Base-by-base conservation (phyloP, 2,113 vertebrate genomes). In the Etia nguti region DNA sequence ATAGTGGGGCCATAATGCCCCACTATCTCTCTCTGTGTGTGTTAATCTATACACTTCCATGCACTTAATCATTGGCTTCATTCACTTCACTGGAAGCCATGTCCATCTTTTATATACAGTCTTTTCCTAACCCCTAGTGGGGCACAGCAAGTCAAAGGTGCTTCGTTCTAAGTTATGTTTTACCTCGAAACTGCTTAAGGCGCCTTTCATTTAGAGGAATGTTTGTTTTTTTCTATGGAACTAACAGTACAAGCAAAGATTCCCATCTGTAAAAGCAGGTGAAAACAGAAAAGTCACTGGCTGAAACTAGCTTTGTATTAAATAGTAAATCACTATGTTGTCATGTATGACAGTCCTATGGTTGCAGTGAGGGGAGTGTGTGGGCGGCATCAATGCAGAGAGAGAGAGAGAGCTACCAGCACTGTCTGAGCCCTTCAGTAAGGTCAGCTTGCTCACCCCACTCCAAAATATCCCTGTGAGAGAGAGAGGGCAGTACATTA, bases 381-480 rank as follows among this genome's bases (percentile, higher is more conserved):
- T 29, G 60, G 46, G 34, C 3, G 41, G 22, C 43, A 82, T 62
- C 18, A 36, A 22, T 81, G 15, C 68, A n/a, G 10, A 55, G 5
- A 48, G 54, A 60, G 41, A 83, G 70, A 38, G 50, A 22, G 87
- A 54, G 75, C 81, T 90, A 82, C 88, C 83, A 85, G 56, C 13
- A 4, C 10, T 2, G 41, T 79, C 85, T 34, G 80, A 92, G 89
- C 92, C 91, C 90, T 91, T 91, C 87, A 88, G 88, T 93, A 91
- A 95, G 95, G 94, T 94, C 93, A 92, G 83, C 87, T 81, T 56
- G 41, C 84, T 90, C 83, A 70, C 90, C 87, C 84, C 87, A 86
- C 86, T 91, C 90, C 92, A 92, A 91, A 94, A 93, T 93, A 90
- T 91, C 91, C 86, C 88, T 81, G 83, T 79, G 88, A 91, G 92